A percentile compares a stretch with the other conserved stretches of the same genome.
Conservation (phyloP, 2,797 vertebrate species). For the Hoplostethus mediterraneus region DNA sequence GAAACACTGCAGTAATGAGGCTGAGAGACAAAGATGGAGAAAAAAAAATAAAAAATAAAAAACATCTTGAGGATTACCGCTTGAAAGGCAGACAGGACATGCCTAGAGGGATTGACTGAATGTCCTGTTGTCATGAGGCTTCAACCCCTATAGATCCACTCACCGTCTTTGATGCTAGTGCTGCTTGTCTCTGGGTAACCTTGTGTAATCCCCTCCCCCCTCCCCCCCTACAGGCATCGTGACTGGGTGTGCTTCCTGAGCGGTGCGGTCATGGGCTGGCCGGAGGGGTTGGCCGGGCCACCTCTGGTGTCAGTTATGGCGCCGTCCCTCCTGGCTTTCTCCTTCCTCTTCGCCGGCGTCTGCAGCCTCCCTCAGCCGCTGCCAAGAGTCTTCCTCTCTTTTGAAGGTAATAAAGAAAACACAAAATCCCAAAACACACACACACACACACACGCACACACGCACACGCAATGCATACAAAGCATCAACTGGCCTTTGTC, state of each 20-base stretch:
- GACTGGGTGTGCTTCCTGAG: constrained; percentile 48
- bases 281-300: constrained; percentile 70
- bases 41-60: too few species aligned
- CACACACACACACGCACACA: background rate
- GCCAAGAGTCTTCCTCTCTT: constrained; percentile 85
- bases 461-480: background rate
- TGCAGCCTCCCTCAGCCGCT: constrained; percentile 75
- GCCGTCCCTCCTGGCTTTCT: constrained; percentile 67
- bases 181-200: constrained; percentile 22
- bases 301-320: constrained; percentile 55
- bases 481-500: constrained; percentile 2
- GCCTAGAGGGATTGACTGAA: too few species aligned
- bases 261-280: constrained; percentile 74
- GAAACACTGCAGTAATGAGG: too few species aligned
- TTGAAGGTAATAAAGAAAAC: constrained; percentile 80
- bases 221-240: constrained; percentile 47
- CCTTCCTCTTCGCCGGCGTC: constrained; percentile 59
- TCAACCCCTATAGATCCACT: background rate
- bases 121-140: too few species aligned
- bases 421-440: background rate
- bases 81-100: too few species aligned
- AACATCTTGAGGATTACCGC: too few species aligned
- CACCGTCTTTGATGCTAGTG: background rate
- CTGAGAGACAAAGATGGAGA: too few species aligned
- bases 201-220: background rate